Evolutionary conservation across 2,797 vertebrate species (phyloP).

Genomic region (Meda fulgida): DNA sequence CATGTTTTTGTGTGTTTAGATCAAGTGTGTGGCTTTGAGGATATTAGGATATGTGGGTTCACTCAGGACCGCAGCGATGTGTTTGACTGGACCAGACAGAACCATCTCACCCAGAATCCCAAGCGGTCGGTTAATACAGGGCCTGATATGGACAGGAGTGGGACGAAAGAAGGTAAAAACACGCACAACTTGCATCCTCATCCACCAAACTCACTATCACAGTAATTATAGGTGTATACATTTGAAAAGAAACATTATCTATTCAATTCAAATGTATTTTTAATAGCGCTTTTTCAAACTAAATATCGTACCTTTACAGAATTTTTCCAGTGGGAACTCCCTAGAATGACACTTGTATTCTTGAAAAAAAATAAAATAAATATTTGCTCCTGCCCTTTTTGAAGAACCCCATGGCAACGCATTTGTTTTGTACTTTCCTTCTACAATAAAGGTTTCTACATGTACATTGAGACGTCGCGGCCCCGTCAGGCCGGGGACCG

Average conservation of each 20-base stretch:
- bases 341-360: background rate
- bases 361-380: no score
- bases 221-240: background rate
- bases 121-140: constrained; percentile 94
- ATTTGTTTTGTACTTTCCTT: constrained; percentile 13
- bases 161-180: constrained; percentile 86
- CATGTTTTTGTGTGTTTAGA: constrained; percentile 64
- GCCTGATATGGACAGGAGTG: constrained; percentile 90
- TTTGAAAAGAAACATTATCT: background rate
- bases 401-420: constrained; percentile 13
- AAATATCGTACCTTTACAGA: background rate
- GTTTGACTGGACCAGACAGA: constrained; percentile 97
- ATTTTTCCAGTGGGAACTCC: background rate
- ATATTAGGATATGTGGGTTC: constrained; percentile 92
- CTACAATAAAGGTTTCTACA: constrained; percentile 88
- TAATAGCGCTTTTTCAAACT: background rate
- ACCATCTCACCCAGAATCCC: constrained; percentile 90
- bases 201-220: background rate
- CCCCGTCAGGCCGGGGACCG: constrained; percentile 89
- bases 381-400: background rate
- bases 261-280: background rate
- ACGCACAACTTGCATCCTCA: background rate
- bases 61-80: constrained; percentile 90
- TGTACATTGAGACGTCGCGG: constrained; percentile 95
- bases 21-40: constrained; percentile 91